A percentile compares a stretch with the other conserved stretches of the same genome.
These are phyloP conservation scores for Brachionus paranguensis DNA, from an alignment of 1,140 invertebrate species.

Conservation along the genomic window DNA sequence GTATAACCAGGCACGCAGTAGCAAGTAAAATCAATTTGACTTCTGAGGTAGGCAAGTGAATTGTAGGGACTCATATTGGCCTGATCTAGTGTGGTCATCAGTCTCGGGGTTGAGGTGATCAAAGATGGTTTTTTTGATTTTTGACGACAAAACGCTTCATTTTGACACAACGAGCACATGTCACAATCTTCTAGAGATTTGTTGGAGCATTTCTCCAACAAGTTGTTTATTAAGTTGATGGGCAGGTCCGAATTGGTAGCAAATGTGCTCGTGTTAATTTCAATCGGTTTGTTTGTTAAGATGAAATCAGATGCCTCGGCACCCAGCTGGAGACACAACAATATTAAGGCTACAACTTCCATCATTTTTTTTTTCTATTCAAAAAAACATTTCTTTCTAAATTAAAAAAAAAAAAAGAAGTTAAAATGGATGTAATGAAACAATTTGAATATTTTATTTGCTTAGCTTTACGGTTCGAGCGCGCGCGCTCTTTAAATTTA, in stretches of 20 bases:
- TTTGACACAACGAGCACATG: slow-evolving; percentile 18
- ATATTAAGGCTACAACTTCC: not conserved
- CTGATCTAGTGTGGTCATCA: not conserved
- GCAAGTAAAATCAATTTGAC: slow-evolving; percentile 23
- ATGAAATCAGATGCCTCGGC: not conserved
- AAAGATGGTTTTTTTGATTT: slow-evolving; percentile 11
- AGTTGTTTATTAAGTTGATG: not conserved
- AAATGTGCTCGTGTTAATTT: not conserved
- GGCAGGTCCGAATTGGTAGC: not conserved
- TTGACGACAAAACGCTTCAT: slow-evolving; percentile 22
- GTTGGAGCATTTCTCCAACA: not conserved
- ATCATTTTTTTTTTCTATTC: not conserved
- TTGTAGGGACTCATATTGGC: not conserved
- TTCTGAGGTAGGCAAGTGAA: not conserved
- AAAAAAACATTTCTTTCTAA: slow-evolving; percentile 33
- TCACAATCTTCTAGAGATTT: slow-evolving; percentile 2
- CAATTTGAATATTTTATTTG: not conserved
- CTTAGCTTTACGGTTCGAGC: not conserved
- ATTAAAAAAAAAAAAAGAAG: not conserved
- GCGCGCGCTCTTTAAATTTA: not conserved
- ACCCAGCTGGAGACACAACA: not conserved
- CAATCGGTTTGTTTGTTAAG: not conserved
- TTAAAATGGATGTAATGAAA: slow-evolving; percentile 8
- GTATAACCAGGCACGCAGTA: slow-evolving; percentile 58
- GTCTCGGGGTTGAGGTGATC: not conserved